Base-by-base conservation (phyloP, 2,113 vertebrate genomes). In the Glaucidium brasilianum region DNA sequence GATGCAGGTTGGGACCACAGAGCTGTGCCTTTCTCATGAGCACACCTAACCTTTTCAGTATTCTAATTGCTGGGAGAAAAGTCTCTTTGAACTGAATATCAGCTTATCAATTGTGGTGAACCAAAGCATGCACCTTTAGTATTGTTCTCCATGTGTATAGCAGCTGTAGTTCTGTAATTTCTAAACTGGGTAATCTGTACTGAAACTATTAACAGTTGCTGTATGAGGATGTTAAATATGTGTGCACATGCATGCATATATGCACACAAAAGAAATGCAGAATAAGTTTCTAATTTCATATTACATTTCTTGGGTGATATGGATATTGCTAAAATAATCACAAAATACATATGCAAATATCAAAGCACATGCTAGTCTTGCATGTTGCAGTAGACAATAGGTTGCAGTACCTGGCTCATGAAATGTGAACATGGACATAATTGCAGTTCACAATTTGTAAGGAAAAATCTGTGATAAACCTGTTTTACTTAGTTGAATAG, bases 11-110 rank as follows among this genome's bases (percentile, higher is more conserved):
- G 69, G 37, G 74, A 60, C 73, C 66, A 52, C 78, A 41, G 93
- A 97, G 88, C 95, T 97, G 95, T 80, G 72, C 66, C 43, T 90
- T 96, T 97, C 96, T 91, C 93, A 96, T 22, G 85, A 74, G 23
- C 74, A 78, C 26, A 45, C 35, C 35, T 68, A 80, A 85, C 85
- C 37, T 82, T 93, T 91, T 72, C 67, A 64, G 4, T 85, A 41
- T 66, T 93, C 49, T 94, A 74, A 93, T 91, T 35, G 0, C 30
- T 18, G 34, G 71, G 83, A 81, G 91, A 90, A 96, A 93, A 93
- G 78, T n/a, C 56, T 59, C 74, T 94, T 95, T 88, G 88, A 96
- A 85, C 67, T 81, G 55, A 43, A 2, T 85, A 53, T 72, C 66
- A 35, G 77, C 79, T 88, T 91, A 92, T 83, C 10, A 18, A 74